Conservation (phyloP, 2,113 vertebrate species). For the Toxotes chatareus region DNA sequence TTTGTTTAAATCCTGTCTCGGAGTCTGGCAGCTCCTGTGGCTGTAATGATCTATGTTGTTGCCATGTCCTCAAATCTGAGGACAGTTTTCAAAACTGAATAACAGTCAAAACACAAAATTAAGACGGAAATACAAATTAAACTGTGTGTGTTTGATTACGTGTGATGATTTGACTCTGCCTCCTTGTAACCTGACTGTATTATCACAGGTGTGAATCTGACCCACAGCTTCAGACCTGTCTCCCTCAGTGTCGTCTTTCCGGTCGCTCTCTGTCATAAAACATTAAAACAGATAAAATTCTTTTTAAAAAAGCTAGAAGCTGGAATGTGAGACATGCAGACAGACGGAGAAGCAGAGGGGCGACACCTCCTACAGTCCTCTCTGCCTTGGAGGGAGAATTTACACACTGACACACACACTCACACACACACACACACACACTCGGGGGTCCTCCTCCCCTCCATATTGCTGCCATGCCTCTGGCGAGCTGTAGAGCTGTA, state of each 20-base stretch:
- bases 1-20: constrained; percentile 13
- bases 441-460: constrained; percentile 67
- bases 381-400: constrained; percentile 64
- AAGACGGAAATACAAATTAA: no score
- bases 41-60: no score
- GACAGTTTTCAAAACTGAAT: no score
- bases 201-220: not conserved
- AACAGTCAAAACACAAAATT: no score
- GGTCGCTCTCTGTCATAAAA: not conserved
- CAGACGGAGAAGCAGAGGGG: constrained; percentile 42
- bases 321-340: constrained; percentile 60
- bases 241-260: not conserved
- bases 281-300: not conserved
- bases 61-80: no score
- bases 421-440: constrained; percentile 30
- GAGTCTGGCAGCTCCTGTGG: no score
- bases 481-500: constrained; percentile 80
- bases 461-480: constrained; percentile 75
- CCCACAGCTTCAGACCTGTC: not conserved
- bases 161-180: no score
- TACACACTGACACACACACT: constrained; percentile 25
- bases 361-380: constrained; percentile 55
- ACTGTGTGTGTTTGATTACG: no score
- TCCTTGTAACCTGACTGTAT: no score
- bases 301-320: not conserved